Base-by-base conservation (phyloP, 2,797 vertebrate genomes). In the Myiotriccus ornatus region DNA sequence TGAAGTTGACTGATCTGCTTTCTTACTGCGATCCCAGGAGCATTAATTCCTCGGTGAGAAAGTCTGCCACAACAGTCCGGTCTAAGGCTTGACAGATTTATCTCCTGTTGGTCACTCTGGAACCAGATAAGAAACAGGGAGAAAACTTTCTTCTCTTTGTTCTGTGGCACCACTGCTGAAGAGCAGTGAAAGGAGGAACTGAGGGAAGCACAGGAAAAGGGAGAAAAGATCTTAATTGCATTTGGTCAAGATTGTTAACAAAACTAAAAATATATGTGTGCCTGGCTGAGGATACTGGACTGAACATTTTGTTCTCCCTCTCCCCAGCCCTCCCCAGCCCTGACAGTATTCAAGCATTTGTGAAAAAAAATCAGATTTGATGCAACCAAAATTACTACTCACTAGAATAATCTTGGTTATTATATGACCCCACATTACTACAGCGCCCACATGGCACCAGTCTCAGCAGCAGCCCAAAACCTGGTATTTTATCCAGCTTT, bases 261-360 rank as follows among this genome's bases (percentile, higher is more conserved):
- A 39, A 52, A 52, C 3, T 32, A 37, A 5, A 5, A 7, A 43
- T 8, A 8, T 2, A 10, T 3, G 2, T 3, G 2, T 18, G 7
- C 24, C 52, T 64, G 46, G 8, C 28, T 41, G 28, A 14, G 46
- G 32, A 78, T 35, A 52, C 2, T 0, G 59, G 28, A 12, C 74
- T 32, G 8, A 59, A 63, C 50, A 10, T 37, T 28, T 41, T 37
- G 14, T 39, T 35, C 55, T 47, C 20, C 25, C 22, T 32, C 70
- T 64, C 44, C 5, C 24, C 39, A 37, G 41, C 22, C 11, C 22
- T n/a, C 22, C 16, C 30, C 6, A 13, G 12, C n/a, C 19, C 9
- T 0, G 0, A 50, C 0, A 53, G 3, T 2, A 34, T 30, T n/a
- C 16, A 34, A 37, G 14, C 3, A 11, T 22, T 76, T 63, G 12